These are phyloP conservation scores for Meganola albula DNA, from an alignment of 2,888 invertebrate species.

Conservation along the genomic window DNA sequence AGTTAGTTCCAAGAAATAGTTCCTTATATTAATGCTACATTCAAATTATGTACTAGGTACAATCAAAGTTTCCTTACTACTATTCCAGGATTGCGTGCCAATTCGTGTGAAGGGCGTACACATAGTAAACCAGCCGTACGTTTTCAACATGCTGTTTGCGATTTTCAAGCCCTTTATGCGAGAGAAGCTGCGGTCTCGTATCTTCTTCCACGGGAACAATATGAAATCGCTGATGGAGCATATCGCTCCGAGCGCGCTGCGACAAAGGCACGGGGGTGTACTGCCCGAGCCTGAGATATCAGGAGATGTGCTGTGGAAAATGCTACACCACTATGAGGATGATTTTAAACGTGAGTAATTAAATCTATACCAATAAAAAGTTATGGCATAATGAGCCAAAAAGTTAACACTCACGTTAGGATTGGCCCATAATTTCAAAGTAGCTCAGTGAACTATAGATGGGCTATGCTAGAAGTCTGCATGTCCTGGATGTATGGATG, in stretches of 20 bases:
- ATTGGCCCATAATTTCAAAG: no score
- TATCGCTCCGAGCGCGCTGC: slow-evolving; percentile 78
- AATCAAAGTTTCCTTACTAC: no score
- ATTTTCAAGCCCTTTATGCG: slow-evolving; percentile 92
- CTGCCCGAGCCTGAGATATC: slow-evolving; percentile 79
- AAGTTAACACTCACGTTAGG: no score
- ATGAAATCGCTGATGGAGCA: slow-evolving; percentile 77
- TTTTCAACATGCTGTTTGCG: slow-evolving; percentile 91
- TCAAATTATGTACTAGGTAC: no score
- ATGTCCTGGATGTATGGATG: no score
- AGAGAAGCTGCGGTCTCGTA: slow-evolving; percentile 87
- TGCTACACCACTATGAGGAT: slow-evolving; percentile 81
- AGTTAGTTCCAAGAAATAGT: no score
- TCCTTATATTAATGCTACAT: no score
- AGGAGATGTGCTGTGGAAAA: slow-evolving; percentile 81
- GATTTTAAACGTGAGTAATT: slow-evolving; percentile 80
- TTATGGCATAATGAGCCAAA: no score
- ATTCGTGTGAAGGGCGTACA: slow-evolving; percentile 90
- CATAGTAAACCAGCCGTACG: slow-evolving; percentile 90
- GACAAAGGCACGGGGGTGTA: slow-evolving; percentile 81
- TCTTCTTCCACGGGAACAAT: slow-evolving; percentile 86
- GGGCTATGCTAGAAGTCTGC: no score
- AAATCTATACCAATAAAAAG: no score
- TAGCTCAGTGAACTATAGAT: no score
- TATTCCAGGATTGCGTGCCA: slow-evolving; percentile 86